Base-by-base conservation (phyloP, 2,113 vertebrate genomes). In the Rhinogobius similis region DNA sequence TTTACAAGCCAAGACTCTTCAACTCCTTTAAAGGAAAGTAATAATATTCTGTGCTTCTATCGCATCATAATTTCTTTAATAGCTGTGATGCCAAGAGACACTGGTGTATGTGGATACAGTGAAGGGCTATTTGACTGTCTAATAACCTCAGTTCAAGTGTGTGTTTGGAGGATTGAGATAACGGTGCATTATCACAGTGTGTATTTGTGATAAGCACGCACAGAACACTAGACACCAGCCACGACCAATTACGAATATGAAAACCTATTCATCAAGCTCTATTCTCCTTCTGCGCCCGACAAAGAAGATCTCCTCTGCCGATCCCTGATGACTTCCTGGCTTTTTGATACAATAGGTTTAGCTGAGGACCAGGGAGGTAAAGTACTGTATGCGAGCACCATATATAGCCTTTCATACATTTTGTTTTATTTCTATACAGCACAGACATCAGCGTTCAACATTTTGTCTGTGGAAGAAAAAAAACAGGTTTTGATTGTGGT, bases 161-260 rank as follows among this genome's bases (percentile, higher is more conserved):
- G 78, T 83, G 76, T 86, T 90, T 89, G 83, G 82, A 79, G 75
- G 81, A 82, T 86, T 83, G 86, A 80, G 89, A 91, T 90, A 89
- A 85, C 82, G 82, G 73, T 70, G 14, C 82, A 90, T 89, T 81
- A 90, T 90, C 89, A 72, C 67, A 78, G 82, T 91, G 86, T 63
- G 74, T 82, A 78, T 83, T 82, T 83, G 80, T 83, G 88, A 89
- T 88, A 88, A 89, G 84, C 80, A 20, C 16, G 82, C 78, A 83
- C 79, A 82, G 85, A 80, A 88, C 88, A 81, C 79, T 68, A 81
- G 76, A 88, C 79, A 85, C 65, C 67, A 68, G 80, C 78, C 78
- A 78, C 65, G 65, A 79, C 72, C 78, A 85, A 84, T 87, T 86
- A 87, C 83, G 76, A 84, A 87, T 82, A 82, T 85, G 83, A 84